Percentiles rank a stretch among this genome's conserved stretches.
Conservation (phyloP, 1,140 invertebrate species). For the Venustaconcha ellipsiformis region DNA sequence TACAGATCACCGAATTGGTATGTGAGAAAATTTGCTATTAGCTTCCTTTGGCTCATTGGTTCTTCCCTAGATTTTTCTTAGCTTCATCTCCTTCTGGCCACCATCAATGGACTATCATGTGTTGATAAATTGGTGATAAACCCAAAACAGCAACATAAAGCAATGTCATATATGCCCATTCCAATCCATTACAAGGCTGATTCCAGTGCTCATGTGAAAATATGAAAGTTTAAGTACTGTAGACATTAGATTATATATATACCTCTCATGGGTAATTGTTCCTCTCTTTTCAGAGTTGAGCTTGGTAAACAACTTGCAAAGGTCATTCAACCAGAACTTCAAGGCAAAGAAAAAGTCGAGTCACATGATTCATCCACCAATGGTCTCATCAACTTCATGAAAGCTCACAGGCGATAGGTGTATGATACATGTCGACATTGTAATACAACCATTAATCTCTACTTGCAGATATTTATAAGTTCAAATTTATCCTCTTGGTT, state of each 20-base stretch:
- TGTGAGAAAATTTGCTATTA: too few species aligned
- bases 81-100: too few species aligned
- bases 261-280: neutral
- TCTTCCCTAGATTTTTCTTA: too few species aligned
- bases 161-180: neutral
- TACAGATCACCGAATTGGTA: too few species aligned
- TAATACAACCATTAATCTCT: too few species aligned
- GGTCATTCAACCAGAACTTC: conserved; percentile 94
- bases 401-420: conserved; percentile 66
- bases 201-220: neutral
- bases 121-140: too few species aligned
- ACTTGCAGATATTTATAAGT: too few species aligned
- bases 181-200: neutral
- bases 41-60: too few species aligned
- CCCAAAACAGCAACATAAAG: too few species aligned
- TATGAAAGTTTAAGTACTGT: neutral
- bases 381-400: conserved; percentile 95
- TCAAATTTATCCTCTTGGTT: too few species aligned
- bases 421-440: too few species aligned
- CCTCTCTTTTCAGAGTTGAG: conserved; percentile 81
- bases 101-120: too few species aligned
- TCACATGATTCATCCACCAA: conserved; percentile 92
- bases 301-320: conserved; percentile 98
- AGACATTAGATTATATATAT: neutral
- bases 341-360: conserved; percentile 73